Evolutionary conservation across 2,888 invertebrate genomes (phyloP), one percentile per base, ranked within the genome.

Genomic region (Drosophila subsilvestris): DNA sequence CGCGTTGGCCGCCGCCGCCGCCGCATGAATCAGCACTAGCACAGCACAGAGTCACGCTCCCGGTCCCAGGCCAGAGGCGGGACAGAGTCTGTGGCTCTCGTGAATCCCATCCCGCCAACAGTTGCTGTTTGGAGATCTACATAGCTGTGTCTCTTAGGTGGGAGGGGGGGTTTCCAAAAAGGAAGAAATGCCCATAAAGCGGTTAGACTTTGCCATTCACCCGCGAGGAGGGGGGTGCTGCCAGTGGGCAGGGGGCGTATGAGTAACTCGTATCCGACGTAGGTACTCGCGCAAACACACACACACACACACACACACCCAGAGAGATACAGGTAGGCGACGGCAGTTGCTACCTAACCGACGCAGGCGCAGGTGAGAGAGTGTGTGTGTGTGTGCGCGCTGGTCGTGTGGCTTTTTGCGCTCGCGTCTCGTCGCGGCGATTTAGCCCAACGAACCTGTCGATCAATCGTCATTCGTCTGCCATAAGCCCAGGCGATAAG

Each of bases 391-490:
- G 10, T 54, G 44, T 55, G 63, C 68, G 57, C 49, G 68, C 63
- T 79, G 79, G 87, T 84, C 82, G 86, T 79, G 79, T 80, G 83
- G 83, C 87, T 82, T 37, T 37, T 37, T 71, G 77, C 84, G 86
- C 78, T 83, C 74, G 83, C 88, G 78, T 76, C 90, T 80, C 89
- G 80, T 82, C 76, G 78, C 83, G 79, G 88, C 89, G 78, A 90
- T 89, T 86, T 90, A 89, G 78, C 84, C 84, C 84, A 76, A 84
- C 80, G 77, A 90, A 90, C 90, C 89, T 90, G 90, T 91, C 90
- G 91, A 90, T 91, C 91, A 90, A 84, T 84, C 87, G 89, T 89
- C 90, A 90, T 87, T 90, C 89, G 87, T 89, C 85, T 84, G 83
- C 86, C 80, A 83, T 81, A 82, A 88, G 25, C 25, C 25, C 75